phyloP scores from a whole-genome alignment of 2,888 invertebrate species.

The Sarcophaga carnaria region DNA sequence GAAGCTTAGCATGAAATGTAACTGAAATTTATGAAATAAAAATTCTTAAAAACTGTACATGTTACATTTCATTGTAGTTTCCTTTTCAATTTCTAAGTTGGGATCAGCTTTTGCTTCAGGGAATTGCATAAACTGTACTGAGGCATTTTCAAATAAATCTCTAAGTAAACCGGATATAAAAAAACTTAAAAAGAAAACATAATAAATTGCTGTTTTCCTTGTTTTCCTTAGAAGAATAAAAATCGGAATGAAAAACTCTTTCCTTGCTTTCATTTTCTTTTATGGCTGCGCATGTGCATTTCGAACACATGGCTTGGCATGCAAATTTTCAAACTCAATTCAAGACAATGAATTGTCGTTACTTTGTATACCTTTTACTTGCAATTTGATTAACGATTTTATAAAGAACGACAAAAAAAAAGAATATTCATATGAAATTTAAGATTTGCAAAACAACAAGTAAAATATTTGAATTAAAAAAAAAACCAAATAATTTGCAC shows the following conservation, averaged over 20 bases:
- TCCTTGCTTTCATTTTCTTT: constrained; percentile 61
- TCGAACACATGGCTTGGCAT: constrained; percentile 44
- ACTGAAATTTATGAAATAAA: constrained; percentile 7
- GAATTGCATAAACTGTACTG: background rate
- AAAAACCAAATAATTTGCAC: constrained; percentile 56
- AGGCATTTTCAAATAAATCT: constrained; percentile 28
- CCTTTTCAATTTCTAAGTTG: constrained; percentile 4
- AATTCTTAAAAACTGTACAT: constrained; percentile 26
- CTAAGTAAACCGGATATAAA: constrained; percentile 57
- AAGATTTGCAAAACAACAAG: constrained; percentile 58
- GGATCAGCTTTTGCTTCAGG: background rate
- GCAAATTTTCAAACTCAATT: constrained; percentile 47
- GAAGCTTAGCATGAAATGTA: constrained; percentile 5
- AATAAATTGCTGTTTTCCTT: constrained; percentile 51
- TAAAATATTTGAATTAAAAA: constrained; percentile 42
- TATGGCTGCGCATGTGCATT: constrained; percentile 61
- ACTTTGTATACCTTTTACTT: constrained; percentile 10
- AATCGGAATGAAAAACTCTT: constrained; percentile 22
- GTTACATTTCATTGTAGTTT: background rate
- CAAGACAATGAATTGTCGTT: background rate
- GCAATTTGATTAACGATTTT: background rate
- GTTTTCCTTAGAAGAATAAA: constrained; percentile 14
- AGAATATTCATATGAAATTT: constrained; percentile 52
- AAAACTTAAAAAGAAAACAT: constrained; percentile 41
- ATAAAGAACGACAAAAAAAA: background rate